Base-by-base conservation (phyloP, 1,140 invertebrate species). In the Spodoptera litura region DNA sequence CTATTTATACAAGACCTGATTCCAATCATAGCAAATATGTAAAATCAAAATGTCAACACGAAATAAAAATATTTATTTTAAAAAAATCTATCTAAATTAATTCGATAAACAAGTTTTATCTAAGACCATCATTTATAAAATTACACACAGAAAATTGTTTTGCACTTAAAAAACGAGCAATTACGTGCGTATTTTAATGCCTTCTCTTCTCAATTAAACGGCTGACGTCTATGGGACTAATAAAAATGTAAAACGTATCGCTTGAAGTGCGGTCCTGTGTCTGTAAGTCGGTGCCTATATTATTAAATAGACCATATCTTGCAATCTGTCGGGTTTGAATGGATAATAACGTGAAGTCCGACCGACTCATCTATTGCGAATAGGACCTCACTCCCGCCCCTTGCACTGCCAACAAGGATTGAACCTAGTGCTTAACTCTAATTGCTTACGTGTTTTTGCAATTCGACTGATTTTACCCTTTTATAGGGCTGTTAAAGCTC, bases 261-360 rank as follows among this genome's bases (percentile, higher is more conserved):
- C 1, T 27, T 20, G 13, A 5, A 75, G 58, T 75, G 49, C 73
- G 59, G 73, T 0, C 59, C 73, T 75, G 73, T 35, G 25, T 44
- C 49, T 52, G 73, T 75, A 64, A 75, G 49, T 75, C 73, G 59
- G 59, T 75, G 74, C 81, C 82, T 85, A 83, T 86, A 88, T 86
- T 88, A 88, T 88, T 88, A 88, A 88, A 88, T 84, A 88, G 85
- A 86, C 85, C 79, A 88, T 86, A 88, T 85, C 85, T 88, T 74
- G 86, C 83, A 84, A 85, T 88, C 83, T 88, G 87, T 87, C 87
- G 83, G 87, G 76, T 77, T 73, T 88, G 87, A 88, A 88, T 87
- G 85, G 85, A 87, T 88, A 88, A 88, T 88, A 87, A 85, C 85
- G 85, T 66, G 81, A 49, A 59, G 78, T 75, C 81, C 73, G 78